Percentiles rank a stretch among this genome's conserved stretches.
These are phyloP conservation scores for Hipparchia sbordonii DNA, from an alignment of 2,888 invertebrate species.

Conservation along the genomic window DNA sequence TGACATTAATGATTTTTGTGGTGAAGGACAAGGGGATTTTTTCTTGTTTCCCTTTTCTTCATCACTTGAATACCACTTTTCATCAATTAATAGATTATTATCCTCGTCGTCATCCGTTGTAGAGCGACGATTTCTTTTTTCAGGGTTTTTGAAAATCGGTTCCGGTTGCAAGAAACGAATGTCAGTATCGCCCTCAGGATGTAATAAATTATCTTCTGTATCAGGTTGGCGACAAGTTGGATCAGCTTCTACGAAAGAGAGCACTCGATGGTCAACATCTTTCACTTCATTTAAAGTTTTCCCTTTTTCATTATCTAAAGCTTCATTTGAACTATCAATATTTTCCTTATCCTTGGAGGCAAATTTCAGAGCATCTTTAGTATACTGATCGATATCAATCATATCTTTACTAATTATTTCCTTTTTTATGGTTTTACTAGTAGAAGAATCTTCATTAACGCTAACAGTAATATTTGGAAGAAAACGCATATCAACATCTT, in stretches of 20 bases:
- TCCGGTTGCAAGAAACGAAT: constrained; percentile 76
- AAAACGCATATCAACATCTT: constrained; percentile 80
- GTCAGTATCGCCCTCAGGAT: constrained; percentile 72
- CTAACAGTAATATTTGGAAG: constrained; percentile 55
- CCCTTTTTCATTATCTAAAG: constrained; percentile 61
- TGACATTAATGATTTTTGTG: constrained; percentile 54
- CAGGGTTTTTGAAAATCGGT: constrained; percentile 72
- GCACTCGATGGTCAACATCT: constrained; percentile 78
- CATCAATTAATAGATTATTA: constrained; percentile 81
- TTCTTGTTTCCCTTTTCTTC: constrained; percentile 84
- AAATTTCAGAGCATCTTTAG: constrained; percentile 80
- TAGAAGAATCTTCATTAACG: constrained; percentile 50
- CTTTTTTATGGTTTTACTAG: constrained; percentile 48
- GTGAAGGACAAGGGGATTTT: constrained; percentile 69
- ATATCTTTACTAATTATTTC: constrained; percentile 66
- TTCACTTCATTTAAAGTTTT: constrained; percentile 60
- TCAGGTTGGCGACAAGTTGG: constrained; percentile 50
- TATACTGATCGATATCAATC: constrained; percentile 80
- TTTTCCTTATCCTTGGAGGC: constrained; percentile 77
- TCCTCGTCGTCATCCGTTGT: constrained; percentile 84
- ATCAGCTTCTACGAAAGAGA: constrained; percentile 69
- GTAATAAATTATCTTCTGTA: constrained; percentile 49
- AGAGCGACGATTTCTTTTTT: constrained; percentile 73
- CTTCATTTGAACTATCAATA: constrained; percentile 70
- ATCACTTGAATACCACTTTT: constrained; percentile 92